Evolutionary conservation across 1,140 invertebrate genomes (phyloP), one percentile per base, ranked within the genome.

Genomic region (Drosophila neocordata): DNA sequence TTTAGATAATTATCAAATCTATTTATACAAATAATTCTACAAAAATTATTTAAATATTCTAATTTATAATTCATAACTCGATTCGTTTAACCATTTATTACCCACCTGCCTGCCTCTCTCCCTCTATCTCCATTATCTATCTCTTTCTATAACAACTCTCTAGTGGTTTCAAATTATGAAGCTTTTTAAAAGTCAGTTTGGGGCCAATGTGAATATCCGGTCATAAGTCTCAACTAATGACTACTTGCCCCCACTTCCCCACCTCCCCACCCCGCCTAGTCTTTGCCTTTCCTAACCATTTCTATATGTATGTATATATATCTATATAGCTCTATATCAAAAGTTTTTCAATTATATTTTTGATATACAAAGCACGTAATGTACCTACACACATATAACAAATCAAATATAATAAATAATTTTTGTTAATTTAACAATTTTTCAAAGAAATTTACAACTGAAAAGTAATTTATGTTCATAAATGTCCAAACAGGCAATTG

Each of bases 361-460:
- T 51, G 4, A 69, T 22, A 80, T 64, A 35, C 82, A 18, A 12
- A 11, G 61, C 82, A 87, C 82, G 81, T 65, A 70, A 1, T 9
- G 8, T 20, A 48, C 41, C 41, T 48, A 48, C 41, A 12, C 5
- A 38, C 5, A 48, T 48, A 48, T 48, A 66, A 37, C 65, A 74
- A 80, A 77, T 80, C 77, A 74, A 85, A 78, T 87, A 79, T 78
- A 77, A 87, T 87, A 85, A 85, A 85, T 85, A 87, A 81, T 70
- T 70, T 87, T 69, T 48, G 41, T 48, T 87, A 85, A 81, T 81
- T 84, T 73, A 84, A 64, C 81, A 78, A 59, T 59, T 75, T 81
- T 75, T 75, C 38, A 41, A 48, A 78, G 76, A 82, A 87, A 85
- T 85, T 78, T 85, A 85, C 82, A 77, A 68, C 78, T 69, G 64